Evolutionary conservation across 2,113 vertebrate species (phyloP).

Genomic region (Okapia johnstoni): DNA sequence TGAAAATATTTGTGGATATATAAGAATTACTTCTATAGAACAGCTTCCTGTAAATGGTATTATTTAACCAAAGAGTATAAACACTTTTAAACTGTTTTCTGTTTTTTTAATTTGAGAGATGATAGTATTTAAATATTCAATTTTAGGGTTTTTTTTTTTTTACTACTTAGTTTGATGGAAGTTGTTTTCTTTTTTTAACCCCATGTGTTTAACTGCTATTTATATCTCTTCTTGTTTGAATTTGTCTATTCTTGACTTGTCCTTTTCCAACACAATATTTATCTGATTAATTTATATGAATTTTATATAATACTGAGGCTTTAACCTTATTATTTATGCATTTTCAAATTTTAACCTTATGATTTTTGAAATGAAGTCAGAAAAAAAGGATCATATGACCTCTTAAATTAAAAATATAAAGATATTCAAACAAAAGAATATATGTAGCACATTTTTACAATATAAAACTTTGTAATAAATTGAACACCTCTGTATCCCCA

Average conservation of each 20-base stretch:
- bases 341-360: slow-evolving; percentile 8
- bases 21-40: neutral
- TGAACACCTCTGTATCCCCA: neutral
- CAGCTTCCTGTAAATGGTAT: neutral
- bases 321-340: neutral
- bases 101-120: neutral
- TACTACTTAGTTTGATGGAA: neutral
- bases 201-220: neutral
- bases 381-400: neutral
- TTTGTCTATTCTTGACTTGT: neutral
- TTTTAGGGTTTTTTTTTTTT: neutral
- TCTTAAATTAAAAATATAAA: slow-evolving; percentile 21
- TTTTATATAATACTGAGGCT: neutral
- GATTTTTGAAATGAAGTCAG: neutral
- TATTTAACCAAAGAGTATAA: neutral
- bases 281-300: neutral
- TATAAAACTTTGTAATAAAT: neutral
- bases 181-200: neutral
- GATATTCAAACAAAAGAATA: neutral
- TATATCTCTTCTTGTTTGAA: neutral
- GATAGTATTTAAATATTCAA: neutral
- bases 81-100: neutral
- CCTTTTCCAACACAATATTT: neutral
- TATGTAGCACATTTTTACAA: neutral
- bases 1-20: neutral